Percentiles rank a stretch among this genome's conserved stretches.
phyloP scores from a whole-genome alignment of 1,140 invertebrate species.

The Adoxophyes honmai region DNA sequence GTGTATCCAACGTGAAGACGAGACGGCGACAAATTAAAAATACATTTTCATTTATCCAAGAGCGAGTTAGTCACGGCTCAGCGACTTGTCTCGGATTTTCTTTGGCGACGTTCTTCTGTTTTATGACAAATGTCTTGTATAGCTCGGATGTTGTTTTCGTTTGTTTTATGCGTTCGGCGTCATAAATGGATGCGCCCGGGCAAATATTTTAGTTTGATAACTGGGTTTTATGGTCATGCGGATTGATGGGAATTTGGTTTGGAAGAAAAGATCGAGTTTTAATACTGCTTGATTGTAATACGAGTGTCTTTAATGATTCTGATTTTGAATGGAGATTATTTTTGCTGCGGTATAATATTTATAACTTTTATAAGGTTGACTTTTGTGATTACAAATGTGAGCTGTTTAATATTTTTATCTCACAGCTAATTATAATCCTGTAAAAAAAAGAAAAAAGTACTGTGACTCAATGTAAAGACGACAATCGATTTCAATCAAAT shows the following conservation, averaged over 20 bases:
- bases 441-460: no score
- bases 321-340: no score
- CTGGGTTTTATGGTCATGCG: not conserved
- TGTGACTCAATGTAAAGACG: no score
- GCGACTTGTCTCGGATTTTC: constrained; percentile 26
- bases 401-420: no score
- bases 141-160: constrained; percentile 5
- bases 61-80: constrained; percentile 35
- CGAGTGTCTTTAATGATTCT: no score
- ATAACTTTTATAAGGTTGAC: no score
- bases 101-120: constrained; percentile 5
- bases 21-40: constrained; percentile 55
- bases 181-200: constrained; percentile 3
- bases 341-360: no score
- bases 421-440: no score
- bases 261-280: no score
- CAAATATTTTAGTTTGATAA: constrained; percentile 9
- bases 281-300: no score
- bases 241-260: not conserved
- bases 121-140: constrained; percentile 13
- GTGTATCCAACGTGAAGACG: constrained; percentile 18
- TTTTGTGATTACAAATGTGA: no score
- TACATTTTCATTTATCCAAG: constrained; percentile 45
- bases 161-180: not conserved
- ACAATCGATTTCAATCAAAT: no score